These are phyloP conservation scores for Henicopernis longicauda DNA, from an alignment of 2,113 vertebrate species.

Conservation along the genomic window DNA sequence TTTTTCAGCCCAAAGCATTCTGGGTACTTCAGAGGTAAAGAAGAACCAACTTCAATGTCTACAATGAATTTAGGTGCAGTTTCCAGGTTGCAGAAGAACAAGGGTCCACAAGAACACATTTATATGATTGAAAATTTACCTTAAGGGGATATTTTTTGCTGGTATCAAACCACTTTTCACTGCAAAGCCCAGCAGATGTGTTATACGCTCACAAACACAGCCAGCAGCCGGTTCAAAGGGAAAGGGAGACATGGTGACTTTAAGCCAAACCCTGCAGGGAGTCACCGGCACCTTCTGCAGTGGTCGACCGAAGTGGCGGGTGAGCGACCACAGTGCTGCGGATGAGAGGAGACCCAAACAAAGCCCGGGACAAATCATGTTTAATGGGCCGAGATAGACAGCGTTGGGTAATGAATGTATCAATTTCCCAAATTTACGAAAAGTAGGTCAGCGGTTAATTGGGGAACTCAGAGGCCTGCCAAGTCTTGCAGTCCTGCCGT, in stretches of 20 bases:
- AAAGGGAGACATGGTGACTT: background rate
- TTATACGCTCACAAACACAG: rapidly evolving
- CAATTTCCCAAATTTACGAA: background rate
- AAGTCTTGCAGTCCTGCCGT: background rate
- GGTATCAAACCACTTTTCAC: rapidly evolving
- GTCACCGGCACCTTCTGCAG: background rate
- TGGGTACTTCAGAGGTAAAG: background rate
- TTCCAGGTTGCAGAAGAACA: background rate
- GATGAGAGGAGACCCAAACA: background rate
- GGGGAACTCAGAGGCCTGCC: background rate
- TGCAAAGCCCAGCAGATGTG: background rate
- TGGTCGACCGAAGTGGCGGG: background rate
- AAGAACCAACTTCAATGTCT: rapidly evolving
- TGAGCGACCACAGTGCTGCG: background rate
- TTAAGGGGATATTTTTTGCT: background rate
- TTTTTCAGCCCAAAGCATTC: background rate
- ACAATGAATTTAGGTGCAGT: background rate
- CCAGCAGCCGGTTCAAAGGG: background rate
- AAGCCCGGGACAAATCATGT: background rate
- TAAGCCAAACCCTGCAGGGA: background rate
- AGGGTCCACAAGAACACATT: background rate
- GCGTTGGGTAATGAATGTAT: background rate
- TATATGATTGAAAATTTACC: background rate
- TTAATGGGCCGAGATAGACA: background rate
- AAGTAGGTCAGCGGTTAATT: background rate